phyloP scores from a whole-genome alignment of 2,888 invertebrate genomes.

The Argyra leucocephala region DNA sequence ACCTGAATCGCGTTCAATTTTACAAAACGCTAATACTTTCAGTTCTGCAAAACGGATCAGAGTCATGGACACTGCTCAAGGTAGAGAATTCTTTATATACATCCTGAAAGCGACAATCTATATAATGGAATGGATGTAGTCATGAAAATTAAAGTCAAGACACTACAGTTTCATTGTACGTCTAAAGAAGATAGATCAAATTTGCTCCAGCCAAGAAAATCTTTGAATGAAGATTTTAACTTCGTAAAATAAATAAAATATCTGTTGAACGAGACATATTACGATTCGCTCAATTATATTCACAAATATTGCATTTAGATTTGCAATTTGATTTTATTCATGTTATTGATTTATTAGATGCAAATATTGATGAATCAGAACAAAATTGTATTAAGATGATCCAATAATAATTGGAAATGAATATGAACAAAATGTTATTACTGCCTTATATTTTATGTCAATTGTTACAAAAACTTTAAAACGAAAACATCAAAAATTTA shows the following conservation, averaged over 20 bases:
- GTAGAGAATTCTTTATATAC: no score
- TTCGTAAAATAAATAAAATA: slow-evolving; percentile 66
- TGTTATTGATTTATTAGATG: slow-evolving; percentile 64
- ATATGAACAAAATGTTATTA: slow-evolving; percentile 74
- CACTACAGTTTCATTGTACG: no score
- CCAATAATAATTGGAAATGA: slow-evolving; percentile 57
- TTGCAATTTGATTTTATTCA: slow-evolving; percentile 39
- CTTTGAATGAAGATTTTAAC: no score
- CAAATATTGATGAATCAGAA: slow-evolving; percentile 63
- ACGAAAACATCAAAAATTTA: slow-evolving; percentile 37
- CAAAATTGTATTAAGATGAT: slow-evolving; percentile 59
- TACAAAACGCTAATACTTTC: no score
- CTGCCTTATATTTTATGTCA: slow-evolving; percentile 74
- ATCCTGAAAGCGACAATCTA: no score
- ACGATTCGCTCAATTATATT: slow-evolving; percentile 84
- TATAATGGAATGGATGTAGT: no score
- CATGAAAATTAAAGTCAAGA: no score
- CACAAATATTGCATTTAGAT: slow-evolving; percentile 83
- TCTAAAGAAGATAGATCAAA: no score
- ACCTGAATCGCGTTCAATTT: no score
- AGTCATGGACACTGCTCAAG: no score
- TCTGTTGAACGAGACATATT: slow-evolving; percentile 79
- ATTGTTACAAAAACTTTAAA: slow-evolving; percentile 63
- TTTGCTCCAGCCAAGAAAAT: no score
- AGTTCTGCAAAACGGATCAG: no score